phyloP scores from a whole-genome alignment of 2,797 vertebrate genomes.

The Perodicticus potto region DNA sequence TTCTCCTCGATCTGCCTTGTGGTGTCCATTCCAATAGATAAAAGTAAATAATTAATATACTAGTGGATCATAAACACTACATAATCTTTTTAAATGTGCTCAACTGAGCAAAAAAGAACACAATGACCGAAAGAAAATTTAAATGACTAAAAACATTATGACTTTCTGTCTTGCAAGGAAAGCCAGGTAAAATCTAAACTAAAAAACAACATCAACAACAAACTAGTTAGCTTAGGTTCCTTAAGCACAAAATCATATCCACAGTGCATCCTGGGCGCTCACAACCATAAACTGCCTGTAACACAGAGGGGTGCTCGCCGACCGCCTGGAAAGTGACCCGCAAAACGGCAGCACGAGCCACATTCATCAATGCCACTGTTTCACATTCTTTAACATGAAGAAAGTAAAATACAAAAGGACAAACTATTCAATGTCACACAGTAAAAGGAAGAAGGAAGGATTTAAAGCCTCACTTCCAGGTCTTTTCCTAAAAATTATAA shows the following conservation, averaged over 20 bases:
- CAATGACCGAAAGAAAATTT: slow-evolving; percentile 15
- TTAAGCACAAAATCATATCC: background rate
- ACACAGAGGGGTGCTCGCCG: background rate
- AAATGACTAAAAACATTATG: slow-evolving; percentile 1
- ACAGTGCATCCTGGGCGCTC: background rate
- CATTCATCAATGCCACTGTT: background rate
- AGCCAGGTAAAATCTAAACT: background rate
- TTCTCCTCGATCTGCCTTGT: background rate
- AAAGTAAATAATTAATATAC: slow-evolving; percentile 44
- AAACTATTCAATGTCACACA: background rate
- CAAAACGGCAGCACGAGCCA: background rate
- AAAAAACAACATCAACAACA: background rate
- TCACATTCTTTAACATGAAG: background rate
- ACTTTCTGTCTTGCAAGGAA: slow-evolving; percentile 12
- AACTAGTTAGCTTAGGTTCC: background rate
- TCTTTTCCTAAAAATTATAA: slow-evolving; percentile 27
- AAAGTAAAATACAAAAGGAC: background rate
- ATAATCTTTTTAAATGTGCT: slow-evolving; percentile 42
- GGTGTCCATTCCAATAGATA: background rate
- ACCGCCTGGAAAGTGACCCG: background rate
- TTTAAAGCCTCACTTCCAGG: background rate
- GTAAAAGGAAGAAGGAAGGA: background rate
- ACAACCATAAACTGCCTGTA: background rate
- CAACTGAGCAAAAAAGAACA: background rate
- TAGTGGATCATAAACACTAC: background rate